phyloP scores from a whole-genome alignment of 2,797 vertebrate genomes.

The Parauchenoglanis ngamensis region DNA sequence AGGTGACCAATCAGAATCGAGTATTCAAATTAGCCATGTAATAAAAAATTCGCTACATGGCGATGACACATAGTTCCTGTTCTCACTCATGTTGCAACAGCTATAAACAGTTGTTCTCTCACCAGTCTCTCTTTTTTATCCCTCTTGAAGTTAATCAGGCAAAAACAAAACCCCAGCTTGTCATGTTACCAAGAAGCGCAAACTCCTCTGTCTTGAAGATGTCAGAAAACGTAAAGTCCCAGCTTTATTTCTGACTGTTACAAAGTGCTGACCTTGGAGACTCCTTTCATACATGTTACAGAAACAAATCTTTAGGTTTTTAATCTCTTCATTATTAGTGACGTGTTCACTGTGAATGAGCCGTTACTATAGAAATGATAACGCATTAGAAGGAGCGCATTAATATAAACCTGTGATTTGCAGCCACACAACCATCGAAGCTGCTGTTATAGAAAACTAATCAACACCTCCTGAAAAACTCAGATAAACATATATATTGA shows the following conservation, averaged over 20 bases:
- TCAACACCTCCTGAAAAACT: too few species aligned
- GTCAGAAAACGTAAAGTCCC: neutral
- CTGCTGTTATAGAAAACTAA: too few species aligned
- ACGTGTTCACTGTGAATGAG: neutral
- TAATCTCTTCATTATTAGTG: neutral
- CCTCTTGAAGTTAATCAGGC: neutral
- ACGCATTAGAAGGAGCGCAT: too few species aligned
- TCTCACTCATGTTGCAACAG: neutral
- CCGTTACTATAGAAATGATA: too few species aligned
- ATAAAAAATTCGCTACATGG: neutral
- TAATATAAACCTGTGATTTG: too few species aligned
- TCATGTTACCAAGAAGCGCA: neutral
- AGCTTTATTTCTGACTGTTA: neutral
- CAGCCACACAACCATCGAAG: too few species aligned
- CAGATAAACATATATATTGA: neutral
- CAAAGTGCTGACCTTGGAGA: neutral
- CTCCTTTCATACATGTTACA: neutral
- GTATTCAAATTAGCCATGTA: too few species aligned
- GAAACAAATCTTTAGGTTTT: neutral
- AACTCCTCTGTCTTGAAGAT: neutral
- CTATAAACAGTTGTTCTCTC: neutral
- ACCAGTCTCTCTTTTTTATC: neutral
- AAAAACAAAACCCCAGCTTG: neutral
- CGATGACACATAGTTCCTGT: neutral
- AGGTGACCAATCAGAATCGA: too few species aligned